phyloP scores from a whole-genome alignment of 2,113 vertebrate species.

The Microcebus tavaratra region DNA sequence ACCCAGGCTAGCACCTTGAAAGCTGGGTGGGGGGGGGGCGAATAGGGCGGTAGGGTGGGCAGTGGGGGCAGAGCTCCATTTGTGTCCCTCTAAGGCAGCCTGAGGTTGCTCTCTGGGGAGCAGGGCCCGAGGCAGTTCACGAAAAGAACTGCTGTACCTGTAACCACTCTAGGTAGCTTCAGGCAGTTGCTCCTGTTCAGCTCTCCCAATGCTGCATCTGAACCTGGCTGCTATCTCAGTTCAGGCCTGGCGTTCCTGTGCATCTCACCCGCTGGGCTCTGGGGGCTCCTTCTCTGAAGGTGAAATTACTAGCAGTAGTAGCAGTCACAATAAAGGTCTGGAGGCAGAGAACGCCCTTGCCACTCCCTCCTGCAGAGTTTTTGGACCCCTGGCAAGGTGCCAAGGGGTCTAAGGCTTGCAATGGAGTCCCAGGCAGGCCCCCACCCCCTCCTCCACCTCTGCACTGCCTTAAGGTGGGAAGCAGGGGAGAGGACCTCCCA shows the following conservation, averaged over 20 bases:
- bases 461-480: background rate
- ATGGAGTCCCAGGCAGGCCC: background rate
- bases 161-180: background rate
- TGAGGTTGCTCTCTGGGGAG: background rate
- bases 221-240: background rate
- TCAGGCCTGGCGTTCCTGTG: background rate
- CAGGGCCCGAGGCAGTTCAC: background rate
- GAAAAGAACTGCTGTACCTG: background rate
- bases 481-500: no score
- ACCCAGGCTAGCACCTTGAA: background rate
- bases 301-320: background rate
- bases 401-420: background rate
- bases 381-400: background rate
- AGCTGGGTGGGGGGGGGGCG: no score
- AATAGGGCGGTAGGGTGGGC: no score
- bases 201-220: background rate
- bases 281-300: background rate
- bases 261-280: background rate
- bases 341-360: background rate
- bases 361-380: background rate
- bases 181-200: background rate
- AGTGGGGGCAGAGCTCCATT: background rate
- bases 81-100: background rate
- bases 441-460: background rate
- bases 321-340: background rate